phyloP scores from a whole-genome alignment of 2,888 invertebrate species.

The Danaus chrysippus region DNA sequence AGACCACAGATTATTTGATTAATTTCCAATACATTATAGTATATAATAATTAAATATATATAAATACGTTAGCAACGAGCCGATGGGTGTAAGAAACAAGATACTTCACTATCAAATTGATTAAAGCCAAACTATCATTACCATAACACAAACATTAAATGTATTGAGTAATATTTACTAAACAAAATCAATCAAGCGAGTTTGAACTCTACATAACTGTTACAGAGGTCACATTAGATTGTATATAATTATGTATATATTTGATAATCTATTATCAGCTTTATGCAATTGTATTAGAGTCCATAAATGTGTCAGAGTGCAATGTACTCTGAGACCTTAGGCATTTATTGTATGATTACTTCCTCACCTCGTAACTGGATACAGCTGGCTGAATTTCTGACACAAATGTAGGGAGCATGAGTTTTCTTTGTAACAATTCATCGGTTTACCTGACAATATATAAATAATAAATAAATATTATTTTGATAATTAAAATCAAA shows the following conservation, averaged over 20 bases:
- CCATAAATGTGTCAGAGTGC: not conserved
- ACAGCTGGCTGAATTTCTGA: constrained; percentile 90
- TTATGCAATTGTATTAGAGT: not conserved
- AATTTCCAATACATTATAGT: too few species aligned
- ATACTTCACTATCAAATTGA: not conserved
- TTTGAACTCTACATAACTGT: not conserved
- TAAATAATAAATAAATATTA: constrained; percentile 6
- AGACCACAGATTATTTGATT: too few species aligned
- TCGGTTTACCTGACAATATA: constrained; percentile 77
- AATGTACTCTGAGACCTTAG: constrained; percentile 4
- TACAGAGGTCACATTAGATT: not conserved
- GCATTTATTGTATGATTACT: constrained; percentile 25
- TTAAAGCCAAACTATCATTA: not conserved
- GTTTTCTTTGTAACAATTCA: constrained; percentile 81
- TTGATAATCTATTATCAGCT: not conserved
- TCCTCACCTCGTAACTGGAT: constrained; percentile 84
- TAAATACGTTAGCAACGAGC: not conserved
- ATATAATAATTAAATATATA: too few species aligned
- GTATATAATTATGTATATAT: not conserved
- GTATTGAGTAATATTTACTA: not conserved
- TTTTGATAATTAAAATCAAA: too few species aligned
- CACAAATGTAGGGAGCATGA: constrained; percentile 92
- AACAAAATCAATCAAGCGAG: not conserved
- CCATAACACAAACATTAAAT: constrained; percentile 6
- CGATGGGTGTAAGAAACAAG: not conserved